Evolutionary conservation across 2,797 vertebrate genomes (phyloP).

Genomic region (Eptatretus atami): DNA sequence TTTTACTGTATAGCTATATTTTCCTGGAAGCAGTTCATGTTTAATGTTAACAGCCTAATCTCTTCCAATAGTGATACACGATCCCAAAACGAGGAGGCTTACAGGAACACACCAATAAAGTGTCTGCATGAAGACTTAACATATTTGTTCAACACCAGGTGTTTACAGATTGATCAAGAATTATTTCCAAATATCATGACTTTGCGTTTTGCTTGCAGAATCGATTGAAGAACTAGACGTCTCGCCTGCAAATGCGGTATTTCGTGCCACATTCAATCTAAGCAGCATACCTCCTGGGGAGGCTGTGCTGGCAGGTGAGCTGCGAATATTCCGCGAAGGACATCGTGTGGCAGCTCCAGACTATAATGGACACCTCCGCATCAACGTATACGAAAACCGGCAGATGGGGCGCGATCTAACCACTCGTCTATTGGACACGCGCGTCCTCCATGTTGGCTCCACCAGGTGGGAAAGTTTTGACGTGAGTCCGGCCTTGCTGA

Average conservation of each 20-base stretch:
- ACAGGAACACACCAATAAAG: too few species aligned
- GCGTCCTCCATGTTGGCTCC: conserved; percentile 52
- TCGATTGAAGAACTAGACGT: too few species aligned
- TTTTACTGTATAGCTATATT: too few species aligned
- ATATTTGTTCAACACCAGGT: too few species aligned
- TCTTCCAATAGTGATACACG: too few species aligned
- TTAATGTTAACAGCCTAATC: too few species aligned
- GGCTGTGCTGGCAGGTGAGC: conserved; percentile 65
- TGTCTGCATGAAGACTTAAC: too few species aligned
- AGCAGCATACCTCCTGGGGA: conserved; percentile 78
- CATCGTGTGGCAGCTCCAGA: conserved; percentile 21
- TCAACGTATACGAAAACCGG: conserved; percentile 91
- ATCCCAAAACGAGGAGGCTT: too few species aligned
- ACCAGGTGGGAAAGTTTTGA: conserved; percentile 89
- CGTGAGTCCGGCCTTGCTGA: conserved; percentile 70
- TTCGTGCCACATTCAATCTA: conserved; percentile 83
- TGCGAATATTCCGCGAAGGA: conserved; percentile 58
- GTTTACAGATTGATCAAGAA: too few species aligned
- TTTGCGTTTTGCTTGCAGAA: too few species aligned
- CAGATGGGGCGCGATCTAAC: conserved; percentile 26
- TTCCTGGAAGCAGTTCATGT: too few species aligned
- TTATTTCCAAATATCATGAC: too few species aligned
- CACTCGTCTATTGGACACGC: conserved; percentile 71
- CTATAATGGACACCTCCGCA: conserved; percentile 18
- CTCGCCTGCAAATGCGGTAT: conserved; percentile 13